Percentiles rank a stretch among this genome's conserved stretches.
Evolutionary conservation across 2,797 vertebrate genomes (phyloP).

Genomic region (Tachyglossus aculeatus): DNA sequence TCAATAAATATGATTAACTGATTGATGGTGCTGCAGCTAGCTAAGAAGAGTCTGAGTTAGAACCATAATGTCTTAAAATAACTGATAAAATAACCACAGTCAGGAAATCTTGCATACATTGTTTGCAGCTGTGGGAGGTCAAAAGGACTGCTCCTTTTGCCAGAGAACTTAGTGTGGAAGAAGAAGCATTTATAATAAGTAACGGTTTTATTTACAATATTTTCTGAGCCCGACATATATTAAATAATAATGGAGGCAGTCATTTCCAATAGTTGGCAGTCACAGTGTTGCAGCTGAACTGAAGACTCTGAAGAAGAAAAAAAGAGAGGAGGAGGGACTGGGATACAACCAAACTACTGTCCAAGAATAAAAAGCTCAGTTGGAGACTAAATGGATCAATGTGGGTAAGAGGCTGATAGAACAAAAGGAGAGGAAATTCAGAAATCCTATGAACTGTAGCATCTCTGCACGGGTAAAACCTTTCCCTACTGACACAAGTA

Average conservation of each 20-base stretch:
- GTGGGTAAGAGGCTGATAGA: constrained; percentile 25
- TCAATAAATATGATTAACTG: no score
- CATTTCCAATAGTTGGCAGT: constrained; percentile 53
- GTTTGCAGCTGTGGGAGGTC: constrained; percentile 52
- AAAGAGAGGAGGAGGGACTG: constrained; percentile 8
- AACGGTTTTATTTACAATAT: constrained; percentile 63
- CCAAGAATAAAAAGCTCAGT: constrained; percentile 49
- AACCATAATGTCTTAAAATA: constrained; percentile 52
- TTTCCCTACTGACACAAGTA: not conserved
- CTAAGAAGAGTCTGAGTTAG: constrained; percentile 42
- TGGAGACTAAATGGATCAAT: constrained; percentile 35
- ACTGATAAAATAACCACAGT: constrained; percentile 54
- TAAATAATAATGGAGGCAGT: constrained; percentile 64
- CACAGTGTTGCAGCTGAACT: constrained; percentile 60
- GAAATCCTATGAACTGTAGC: not conserved
- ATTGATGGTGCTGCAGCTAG: constrained; percentile 47
- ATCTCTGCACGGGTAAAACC: not conserved
- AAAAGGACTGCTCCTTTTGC: constrained; percentile 41
- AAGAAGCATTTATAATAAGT: constrained; percentile 40
- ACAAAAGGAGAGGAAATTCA: constrained; percentile 8
- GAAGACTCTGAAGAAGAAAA: constrained; percentile 40
- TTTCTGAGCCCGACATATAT: constrained; percentile 59
- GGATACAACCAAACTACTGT: constrained; percentile 17
- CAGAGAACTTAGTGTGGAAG: constrained; percentile 36
- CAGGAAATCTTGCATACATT: constrained; percentile 29